Base-by-base conservation (phyloP, 2,888 invertebrate species). In the Cantharis rustica region DNA sequence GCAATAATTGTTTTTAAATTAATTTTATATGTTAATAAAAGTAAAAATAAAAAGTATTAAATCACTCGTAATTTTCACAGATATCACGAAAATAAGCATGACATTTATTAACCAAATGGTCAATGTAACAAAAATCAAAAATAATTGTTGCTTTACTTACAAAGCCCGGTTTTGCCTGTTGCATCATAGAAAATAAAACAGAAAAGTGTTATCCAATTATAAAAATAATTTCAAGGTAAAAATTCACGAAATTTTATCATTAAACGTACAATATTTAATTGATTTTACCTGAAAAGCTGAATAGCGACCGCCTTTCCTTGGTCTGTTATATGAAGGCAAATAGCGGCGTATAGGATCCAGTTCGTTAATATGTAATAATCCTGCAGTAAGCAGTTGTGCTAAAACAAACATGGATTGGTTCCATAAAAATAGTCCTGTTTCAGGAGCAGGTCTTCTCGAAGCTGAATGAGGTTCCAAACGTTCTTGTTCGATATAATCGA, bases 351-450 rank as follows among this genome's bases (percentile, higher is more conserved):
- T 96, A 0, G 98, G 98, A 89, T 99, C 99, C 79, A 99, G 89
- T 89, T 99, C 99, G 85, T 97, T 98, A 47, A 98, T 94, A 86
- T 98, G 96, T 73, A 98, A 89, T 78, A 98, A 89, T 0, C 96
- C 95, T 26, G 95, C 95, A 1, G 96, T 97, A 77, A 99, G 89
- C 69, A 99, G 90, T 87, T 98, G 96, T 0, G 98, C 94, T 83
- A 99, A 94, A 78, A 99, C 93, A 88, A 98, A 98, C 90, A 99
- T 91, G 0, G 99, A 94, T 90, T 99, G 99, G 81, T 98, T 98
- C 98, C 98, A 98, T 61, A 98, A 90, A 89, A 95, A 98, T 75
- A 96, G 86, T 0, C 94, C 93, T 17, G 90, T 89, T 68, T 91
- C 90, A 77, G 90, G 89, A 88, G 82, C 80, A 61, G 86, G 80